These are phyloP conservation scores for Phaonia tiefii DNA, from an alignment of 2,888 invertebrate species.

Conservation along the genomic window DNA sequence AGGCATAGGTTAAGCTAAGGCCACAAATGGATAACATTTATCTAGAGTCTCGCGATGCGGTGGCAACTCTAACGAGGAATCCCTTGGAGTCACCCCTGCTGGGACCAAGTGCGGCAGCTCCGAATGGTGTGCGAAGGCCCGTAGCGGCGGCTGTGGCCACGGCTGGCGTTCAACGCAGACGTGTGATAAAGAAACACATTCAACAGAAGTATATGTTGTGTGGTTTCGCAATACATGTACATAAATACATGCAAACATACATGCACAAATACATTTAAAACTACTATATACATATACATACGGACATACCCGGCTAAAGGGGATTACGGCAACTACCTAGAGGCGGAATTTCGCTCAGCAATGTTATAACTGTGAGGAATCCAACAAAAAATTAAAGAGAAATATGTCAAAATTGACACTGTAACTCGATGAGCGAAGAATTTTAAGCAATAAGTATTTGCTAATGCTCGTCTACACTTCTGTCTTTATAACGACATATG, in stretches of 20 bases:
- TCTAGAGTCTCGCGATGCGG: constrained; percentile 45
- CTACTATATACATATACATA: too few species aligned
- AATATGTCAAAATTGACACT: too few species aligned
- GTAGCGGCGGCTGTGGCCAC: constrained; percentile 75
- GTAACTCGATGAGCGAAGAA: too few species aligned
- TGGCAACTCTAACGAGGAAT: constrained; percentile 49
- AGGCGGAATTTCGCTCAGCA: too few species aligned
- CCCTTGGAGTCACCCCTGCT: constrained; percentile 61
- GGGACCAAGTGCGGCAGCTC: not conserved
- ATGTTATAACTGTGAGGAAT: too few species aligned
- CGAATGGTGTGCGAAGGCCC: constrained; percentile 43
- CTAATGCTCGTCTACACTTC: too few species aligned
- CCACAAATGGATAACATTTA: constrained; percentile 2
- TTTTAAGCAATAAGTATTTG: too few species aligned
- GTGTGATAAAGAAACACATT: constrained; percentile 80
- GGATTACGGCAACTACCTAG: too few species aligned
- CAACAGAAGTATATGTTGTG: constrained; percentile 80
- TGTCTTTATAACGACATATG: too few species aligned
- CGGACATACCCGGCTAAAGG: too few species aligned
- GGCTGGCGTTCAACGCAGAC: constrained; percentile 77
- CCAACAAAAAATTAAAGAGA: too few species aligned
- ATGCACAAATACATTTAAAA: not conserved
- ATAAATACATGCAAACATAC: constrained; percentile 60
- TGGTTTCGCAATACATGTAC: constrained; percentile 80
- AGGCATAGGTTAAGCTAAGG: not conserved